Base-by-base conservation (phyloP, 2,797 vertebrate genomes). In the Catharus ustulatus region DNA sequence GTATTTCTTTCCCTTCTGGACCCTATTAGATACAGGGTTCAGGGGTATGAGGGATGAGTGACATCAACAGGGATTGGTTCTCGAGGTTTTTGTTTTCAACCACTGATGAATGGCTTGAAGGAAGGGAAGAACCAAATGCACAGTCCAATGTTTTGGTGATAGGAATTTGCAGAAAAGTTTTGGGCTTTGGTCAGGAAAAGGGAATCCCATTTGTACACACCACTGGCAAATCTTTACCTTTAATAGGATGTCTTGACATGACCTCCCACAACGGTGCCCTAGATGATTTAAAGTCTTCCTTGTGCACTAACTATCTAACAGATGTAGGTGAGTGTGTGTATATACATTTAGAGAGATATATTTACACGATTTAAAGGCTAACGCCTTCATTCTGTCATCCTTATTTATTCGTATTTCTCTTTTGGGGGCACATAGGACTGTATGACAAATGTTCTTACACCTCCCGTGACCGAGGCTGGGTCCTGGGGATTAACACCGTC, bases 391-490 rank as follows among this genome's bases (percentile, higher is more conserved):
- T 69, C 78, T 95, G 88, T 89, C 93, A 92, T 89, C 84, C 77
- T 97, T 97, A 98, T 97, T 98, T 93, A 97, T 89, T 97, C 89
- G 15, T 97, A 92, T 98, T 97, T 98, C 93, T 98, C 96, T 98
- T 73, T 97, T 96, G 96, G 96, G 97, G 96, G 83, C 94, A 96
- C 94, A 6, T 98, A 99, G 99, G 99, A 94, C 98, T 99, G 38
- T 99, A 99, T 94, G 99, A 99, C 98, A 99, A 99, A 98, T 99
- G 99, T 98, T 99, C 99, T 98, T 99, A 99, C 91, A 99, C 98
- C 95, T 99, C 99, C 69, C 98, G 98, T 84, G 99, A 99, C 97
- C 98, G 99, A 93, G 99, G 99, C 96, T 99, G 99, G 99, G 98
- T 99, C 93, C 98, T 99, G 96, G 99, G 99, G 76, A 99, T 99